Evolutionary conservation across 2,797 vertebrate species (phyloP).

Genomic region (Anguilla marmorata): DNA sequence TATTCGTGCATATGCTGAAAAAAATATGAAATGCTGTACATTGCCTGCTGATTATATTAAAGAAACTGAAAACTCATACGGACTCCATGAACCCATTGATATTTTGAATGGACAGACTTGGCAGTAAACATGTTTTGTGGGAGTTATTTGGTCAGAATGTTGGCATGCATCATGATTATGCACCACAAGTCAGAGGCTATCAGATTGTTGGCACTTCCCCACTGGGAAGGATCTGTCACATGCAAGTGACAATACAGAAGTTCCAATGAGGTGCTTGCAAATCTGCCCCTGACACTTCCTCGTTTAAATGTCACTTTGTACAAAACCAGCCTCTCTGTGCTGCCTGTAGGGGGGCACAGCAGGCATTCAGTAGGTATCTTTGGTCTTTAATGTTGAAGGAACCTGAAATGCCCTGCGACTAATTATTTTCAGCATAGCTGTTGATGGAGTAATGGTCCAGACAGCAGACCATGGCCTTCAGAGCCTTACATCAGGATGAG

Average conservation of each 20-base stretch:
- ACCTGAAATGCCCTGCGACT: background rate
- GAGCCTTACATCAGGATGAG: background rate
- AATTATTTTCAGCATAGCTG: background rate
- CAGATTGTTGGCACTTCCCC: background rate
- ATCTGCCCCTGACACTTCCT: background rate
- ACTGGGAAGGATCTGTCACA: background rate
- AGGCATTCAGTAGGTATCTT: background rate
- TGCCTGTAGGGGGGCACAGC: background rate
- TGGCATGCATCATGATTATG: background rate
- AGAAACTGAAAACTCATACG: background rate
- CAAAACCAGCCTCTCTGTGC: background rate
- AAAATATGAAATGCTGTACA: background rate
- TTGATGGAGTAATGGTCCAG: background rate
- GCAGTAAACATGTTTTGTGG: background rate
- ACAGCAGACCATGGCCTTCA: background rate
- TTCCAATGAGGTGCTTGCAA: background rate
- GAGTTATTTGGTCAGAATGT: background rate
- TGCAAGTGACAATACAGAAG: background rate
- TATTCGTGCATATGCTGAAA: background rate
- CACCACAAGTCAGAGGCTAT: background rate
- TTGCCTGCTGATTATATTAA: background rate
- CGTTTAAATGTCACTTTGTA: background rate
- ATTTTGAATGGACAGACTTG: background rate
- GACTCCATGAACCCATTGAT: background rate
- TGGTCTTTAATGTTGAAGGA: background rate